phyloP scores from a whole-genome alignment of 2,113 vertebrate genomes.

The Eubucco bourcierii region DNA sequence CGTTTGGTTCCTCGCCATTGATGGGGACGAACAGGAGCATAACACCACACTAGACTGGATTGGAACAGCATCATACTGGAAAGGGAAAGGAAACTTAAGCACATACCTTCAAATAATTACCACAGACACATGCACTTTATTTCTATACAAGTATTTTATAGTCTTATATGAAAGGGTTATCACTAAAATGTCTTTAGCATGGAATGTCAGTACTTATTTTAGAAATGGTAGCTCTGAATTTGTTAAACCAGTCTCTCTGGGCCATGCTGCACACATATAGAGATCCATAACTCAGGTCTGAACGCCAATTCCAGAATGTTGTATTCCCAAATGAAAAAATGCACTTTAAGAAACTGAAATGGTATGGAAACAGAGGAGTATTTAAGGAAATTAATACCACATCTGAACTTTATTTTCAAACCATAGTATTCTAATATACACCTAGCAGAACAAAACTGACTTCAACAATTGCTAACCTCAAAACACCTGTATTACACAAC shows the following conservation, averaged over 20 bases:
- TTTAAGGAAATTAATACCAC: background rate
- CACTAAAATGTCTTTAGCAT: background rate
- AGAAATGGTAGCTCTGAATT: background rate
- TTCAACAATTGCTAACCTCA: background rate
- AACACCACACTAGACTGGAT: conserved; percentile 95
- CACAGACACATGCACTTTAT: background rate
- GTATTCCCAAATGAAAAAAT: background rate
- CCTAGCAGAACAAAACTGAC: background rate
- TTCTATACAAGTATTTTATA: background rate
- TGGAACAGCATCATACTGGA: conserved; percentile 96
- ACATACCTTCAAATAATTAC: background rate
- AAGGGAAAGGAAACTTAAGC: conserved; percentile 10
- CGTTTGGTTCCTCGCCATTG: conserved; percentile 95
- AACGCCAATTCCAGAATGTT: background rate
- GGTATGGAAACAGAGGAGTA: background rate
- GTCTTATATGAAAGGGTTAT: background rate
- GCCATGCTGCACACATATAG: background rate
- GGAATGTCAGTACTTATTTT: background rate
- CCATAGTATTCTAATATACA: background rate
- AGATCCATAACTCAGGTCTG: background rate
- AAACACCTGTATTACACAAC: background rate
- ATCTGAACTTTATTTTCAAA: background rate
- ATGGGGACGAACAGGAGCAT: conserved; percentile 93
- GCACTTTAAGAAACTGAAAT: background rate
- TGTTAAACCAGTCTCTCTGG: background rate